Percentiles rank a stretch among this genome's conserved stretches.
These are phyloP conservation scores for Drosophila antonietae DNA, from an alignment of 2,888 invertebrate species.

Conservation along the genomic window DNA sequence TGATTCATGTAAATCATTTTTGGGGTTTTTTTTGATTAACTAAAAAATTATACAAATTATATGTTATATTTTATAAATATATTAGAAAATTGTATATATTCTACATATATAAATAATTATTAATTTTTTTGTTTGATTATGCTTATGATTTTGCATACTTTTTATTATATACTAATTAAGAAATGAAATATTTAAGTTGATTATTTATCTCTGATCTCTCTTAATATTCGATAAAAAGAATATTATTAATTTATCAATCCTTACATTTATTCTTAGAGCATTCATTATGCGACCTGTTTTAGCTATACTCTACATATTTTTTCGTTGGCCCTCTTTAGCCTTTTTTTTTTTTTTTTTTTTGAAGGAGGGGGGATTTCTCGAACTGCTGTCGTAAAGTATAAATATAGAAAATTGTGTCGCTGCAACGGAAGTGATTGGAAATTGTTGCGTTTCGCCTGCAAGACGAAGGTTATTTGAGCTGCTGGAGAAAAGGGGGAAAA, in stretches of 20 bases:
- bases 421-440: constrained; percentile 81
- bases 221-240: too few relatives aligned
- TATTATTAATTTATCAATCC: too few relatives aligned
- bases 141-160: too few relatives aligned
- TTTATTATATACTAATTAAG: too few relatives aligned
- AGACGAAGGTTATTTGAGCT: constrained; percentile 22
- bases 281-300: background rate
- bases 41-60: too few relatives aligned
- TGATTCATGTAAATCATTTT: background rate
- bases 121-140: too few relatives aligned
- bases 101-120: too few relatives aligned
- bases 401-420: constrained; percentile 78
- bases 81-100: too few relatives aligned
- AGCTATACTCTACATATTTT: background rate
- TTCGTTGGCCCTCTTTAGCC: background rate
- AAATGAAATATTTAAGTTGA: too few relatives aligned
- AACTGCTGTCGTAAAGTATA: constrained; percentile 59
- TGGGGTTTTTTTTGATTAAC: background rate
- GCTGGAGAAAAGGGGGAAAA: background rate
- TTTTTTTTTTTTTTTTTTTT: constrained; percentile 6
- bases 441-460: constrained; percentile 69
- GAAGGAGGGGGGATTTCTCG: background rate
- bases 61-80: too few relatives aligned
- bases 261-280: background rate
- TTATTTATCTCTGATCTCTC: too few relatives aligned